Conservation (phyloP, 2,113 vertebrate species). For the Pheucticus melanocephalus region DNA sequence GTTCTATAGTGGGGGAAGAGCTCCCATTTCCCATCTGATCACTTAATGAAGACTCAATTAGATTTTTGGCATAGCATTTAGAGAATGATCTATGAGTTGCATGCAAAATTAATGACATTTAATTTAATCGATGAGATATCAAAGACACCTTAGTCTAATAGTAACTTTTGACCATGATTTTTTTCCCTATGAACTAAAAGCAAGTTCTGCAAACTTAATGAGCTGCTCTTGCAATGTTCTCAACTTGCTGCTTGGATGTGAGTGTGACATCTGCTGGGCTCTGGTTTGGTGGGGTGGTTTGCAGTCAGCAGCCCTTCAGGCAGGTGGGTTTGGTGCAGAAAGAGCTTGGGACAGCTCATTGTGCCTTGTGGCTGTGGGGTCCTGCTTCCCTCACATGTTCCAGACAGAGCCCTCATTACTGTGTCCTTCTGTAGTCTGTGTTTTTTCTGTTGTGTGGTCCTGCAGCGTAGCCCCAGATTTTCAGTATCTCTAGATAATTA, state of each 20-base stretch:
- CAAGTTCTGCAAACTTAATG: background rate
- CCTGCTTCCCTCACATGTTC: too few relatives aligned
- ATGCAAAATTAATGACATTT: conserved; percentile 42
- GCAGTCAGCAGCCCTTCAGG: background rate
- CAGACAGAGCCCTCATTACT: background rate
- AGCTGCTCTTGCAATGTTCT: background rate
- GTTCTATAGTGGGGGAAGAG: background rate
- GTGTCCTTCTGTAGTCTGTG: background rate
- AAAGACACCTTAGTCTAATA: background rate
- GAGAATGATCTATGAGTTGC: conserved; percentile 18
- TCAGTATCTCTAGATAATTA: background rate
- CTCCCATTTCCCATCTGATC: conserved; percentile 11
- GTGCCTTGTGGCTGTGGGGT: background rate
- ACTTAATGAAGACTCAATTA: conserved; percentile 45
- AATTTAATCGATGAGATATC: conserved; percentile 25
- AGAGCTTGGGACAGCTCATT: background rate
- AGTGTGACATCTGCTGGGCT: fast-evolving
- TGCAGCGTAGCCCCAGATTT: background rate
- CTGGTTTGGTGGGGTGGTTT: background rate
- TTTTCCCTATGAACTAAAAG: background rate
- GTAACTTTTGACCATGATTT: background rate
- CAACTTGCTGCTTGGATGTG: background rate
- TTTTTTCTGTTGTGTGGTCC: background rate
- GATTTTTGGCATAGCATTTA: conserved; percentile 27
- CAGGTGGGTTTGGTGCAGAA: background rate